Evolutionary conservation across 2,113 vertebrate genomes (phyloP), one percentile per base, ranked within the genome.

Genomic region (Odontophorus gujanensis): DNA sequence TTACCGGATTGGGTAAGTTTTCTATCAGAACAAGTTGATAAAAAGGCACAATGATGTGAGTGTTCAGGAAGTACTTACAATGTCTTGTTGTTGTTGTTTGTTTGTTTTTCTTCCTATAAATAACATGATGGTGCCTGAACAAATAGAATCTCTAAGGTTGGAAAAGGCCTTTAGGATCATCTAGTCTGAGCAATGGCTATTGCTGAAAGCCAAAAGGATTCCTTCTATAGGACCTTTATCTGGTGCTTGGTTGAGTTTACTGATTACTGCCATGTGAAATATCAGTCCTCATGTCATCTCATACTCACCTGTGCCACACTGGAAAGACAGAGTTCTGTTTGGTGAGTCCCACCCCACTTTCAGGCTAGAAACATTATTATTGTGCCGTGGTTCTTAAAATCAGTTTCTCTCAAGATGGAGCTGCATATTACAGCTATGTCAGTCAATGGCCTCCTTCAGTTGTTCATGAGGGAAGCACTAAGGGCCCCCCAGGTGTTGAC

Each of bases 401-500:
- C 32, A n/a, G 21, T 24, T 11, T 50, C 51, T 92, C 28, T 69
- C 48, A 81, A 87, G 80, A 55, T 72, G 45, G 73, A 90, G 45
- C 48, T 86, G 74, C 61, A 88, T 24, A 68, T 87, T 74, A 47
- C 21, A 84, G 67, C 63, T 79, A 25, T 76, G 78, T 51, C 36
- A 83, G 32, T 51, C 74, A 20, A 9, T 24, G 26, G 51, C 21
- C 43, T 47, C 68, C 71, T 92, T 90, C 26, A 57, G 65, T 63
- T 94, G 51, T 67, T 83, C 81, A 22, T 87, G 74, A 34, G 78
- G 77, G 30, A 93, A 85, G 92, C 66, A 77, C 84, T 87, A 20
- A 65, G 93, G 66, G 16, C 87, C 87, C 93, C 69, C 42, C 45
- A 89, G 81, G 24, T 81, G 42, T 87, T 88, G 73, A 86, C 45